Percentiles rank a stretch among this genome's conserved stretches.
Conservation (phyloP, 2,113 vertebrate species). For the Sebastes schlegelii region DNA sequence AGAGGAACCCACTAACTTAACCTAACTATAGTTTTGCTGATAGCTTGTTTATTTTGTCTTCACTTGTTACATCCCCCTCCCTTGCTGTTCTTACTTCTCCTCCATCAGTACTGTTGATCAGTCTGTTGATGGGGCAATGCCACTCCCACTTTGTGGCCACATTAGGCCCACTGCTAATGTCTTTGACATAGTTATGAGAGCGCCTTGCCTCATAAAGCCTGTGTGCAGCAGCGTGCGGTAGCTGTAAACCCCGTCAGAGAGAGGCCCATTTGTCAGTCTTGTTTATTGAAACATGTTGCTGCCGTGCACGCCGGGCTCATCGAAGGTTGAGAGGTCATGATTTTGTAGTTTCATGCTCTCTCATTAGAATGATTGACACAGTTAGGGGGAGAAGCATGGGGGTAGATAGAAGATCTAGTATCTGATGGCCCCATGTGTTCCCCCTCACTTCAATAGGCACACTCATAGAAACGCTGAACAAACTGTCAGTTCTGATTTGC, state of each 20-base stretch:
- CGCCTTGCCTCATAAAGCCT: slow-evolving; percentile 35
- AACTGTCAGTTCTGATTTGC: slow-evolving; percentile 59
- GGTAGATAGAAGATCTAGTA: not conserved
- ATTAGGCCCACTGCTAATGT: slow-evolving; percentile 48
- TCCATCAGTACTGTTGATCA: slow-evolving; percentile 8
- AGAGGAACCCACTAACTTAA: slow-evolving; percentile 2
- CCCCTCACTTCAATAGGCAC: slow-evolving; percentile 34
- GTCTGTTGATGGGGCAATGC: slow-evolving; percentile 28
- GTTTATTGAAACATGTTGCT: slow-evolving; percentile 24
- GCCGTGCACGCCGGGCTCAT: slow-evolving; percentile 10
- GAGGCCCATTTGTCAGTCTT: slow-evolving; percentile 49
- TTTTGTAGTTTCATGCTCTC: slow-evolving; percentile 25
- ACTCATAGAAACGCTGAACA: slow-evolving; percentile 22
- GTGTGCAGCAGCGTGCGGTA: slow-evolving; percentile 35
- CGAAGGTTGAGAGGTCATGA: slow-evolving; percentile 10
- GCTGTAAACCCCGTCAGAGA: slow-evolving; percentile 19
- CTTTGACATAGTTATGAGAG: slow-evolving; percentile 24
- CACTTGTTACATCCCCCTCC: slow-evolving; percentile 37
- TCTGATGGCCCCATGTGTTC: slow-evolving; percentile 15
- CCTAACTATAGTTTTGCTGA: slow-evolving; percentile 38
- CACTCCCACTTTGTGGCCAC: slow-evolving; percentile 40
- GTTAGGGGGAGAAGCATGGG: not conserved
- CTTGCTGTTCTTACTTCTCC: not conserved
- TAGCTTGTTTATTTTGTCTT: slow-evolving; percentile 16
- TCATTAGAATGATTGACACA: slow-evolving; percentile 39